Base-by-base conservation (phyloP, 1,140 invertebrate species). In the Caerostris extrusa region DNA sequence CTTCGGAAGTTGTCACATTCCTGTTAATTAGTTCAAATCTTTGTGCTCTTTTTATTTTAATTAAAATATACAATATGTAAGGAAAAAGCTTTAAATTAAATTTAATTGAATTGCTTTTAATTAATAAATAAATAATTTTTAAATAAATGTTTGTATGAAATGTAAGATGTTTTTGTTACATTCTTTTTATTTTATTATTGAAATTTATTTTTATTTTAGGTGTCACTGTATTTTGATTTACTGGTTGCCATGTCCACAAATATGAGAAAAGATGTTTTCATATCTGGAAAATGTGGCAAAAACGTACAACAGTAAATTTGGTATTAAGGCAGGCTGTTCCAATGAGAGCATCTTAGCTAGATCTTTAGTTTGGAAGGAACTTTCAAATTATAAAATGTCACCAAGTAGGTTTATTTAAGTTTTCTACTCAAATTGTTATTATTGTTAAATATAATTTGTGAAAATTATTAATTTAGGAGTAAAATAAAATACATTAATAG, bases 221-320 rank as follows among this genome's bases (percentile, higher is more conserved):
- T 97, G 12, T 97, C 96, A 1, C 95, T 97, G 56, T 96, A 96
- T 95, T 97, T 96, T 95, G 96, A 97, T 95, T 95, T 97, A 3
- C 95, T 97, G 88, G 90, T 96, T 77, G 96, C 96, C 7, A 96
- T 96, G 96, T 95, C 95, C 90, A 95, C 95, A 91, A 95, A 95
- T 10, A 95, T 96, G 5, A 95, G 95, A 53, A 95, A 96, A 94
- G 95, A 95, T n/a, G 95, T 96, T 61, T 96, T 96, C 95, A 94
- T 96, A 34, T 95, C 95, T 88, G 96, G 96, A 90, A 94, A 95
- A 58, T 95, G 95, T 95, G 94, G 95, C 0, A 94, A 87, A n/a
- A 67, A 77, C 77, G 5, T 95, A 95, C 87, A 92, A 94, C 57
- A 3, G 4, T 3, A 88, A 90, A 83, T 60, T 58, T 94, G 83